Evolutionary conservation across 2,797 vertebrate genomes (phyloP).

Genomic region (Xiphophorus birchmanni): DNA sequence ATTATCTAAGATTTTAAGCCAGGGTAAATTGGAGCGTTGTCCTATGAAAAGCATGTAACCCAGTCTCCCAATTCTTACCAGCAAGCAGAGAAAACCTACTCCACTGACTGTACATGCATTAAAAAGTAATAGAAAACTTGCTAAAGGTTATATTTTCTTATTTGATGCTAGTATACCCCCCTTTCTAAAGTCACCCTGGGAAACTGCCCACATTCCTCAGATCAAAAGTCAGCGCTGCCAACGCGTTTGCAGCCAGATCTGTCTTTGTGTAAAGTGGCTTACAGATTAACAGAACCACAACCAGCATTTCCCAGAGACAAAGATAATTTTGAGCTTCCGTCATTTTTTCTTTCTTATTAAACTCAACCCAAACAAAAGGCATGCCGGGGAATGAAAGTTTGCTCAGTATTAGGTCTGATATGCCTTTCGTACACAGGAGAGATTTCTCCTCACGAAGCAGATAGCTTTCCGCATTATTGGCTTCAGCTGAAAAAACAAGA

Average conservation of each 20-base stretch:
- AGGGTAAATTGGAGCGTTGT: not conserved
- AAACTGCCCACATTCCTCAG: not conserved
- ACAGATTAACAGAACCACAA: slow-evolving; percentile 17
- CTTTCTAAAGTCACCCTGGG: not conserved
- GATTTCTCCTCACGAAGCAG: slow-evolving; percentile 26
- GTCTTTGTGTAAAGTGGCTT: not conserved
- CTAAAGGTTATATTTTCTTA: not conserved
- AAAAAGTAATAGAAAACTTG: not conserved
- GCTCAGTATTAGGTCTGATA: slow-evolving; percentile 28
- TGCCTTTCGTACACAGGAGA: slow-evolving; percentile 32
- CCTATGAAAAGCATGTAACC: not conserved
- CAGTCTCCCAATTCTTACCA: not conserved
- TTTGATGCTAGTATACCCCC: not conserved
- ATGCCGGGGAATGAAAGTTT: slow-evolving; percentile 11
- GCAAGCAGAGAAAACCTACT: not conserved
- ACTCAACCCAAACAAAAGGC: slow-evolving; percentile 31
- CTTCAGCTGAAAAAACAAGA: slow-evolving; percentile 29
- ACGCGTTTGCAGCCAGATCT: slow-evolving; percentile 17
- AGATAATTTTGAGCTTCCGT: slow-evolving; percentile 17
- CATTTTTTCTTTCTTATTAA: slow-evolving; percentile 19
- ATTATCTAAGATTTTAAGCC: not conserved
- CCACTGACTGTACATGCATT: not conserved
- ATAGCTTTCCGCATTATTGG: slow-evolving; percentile 38
- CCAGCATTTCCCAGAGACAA: slow-evolving; percentile 16
- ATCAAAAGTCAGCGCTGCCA: not conserved